Conservation (phyloP, 2,113 vertebrate genomes). For the Trogon surrucura region DNA sequence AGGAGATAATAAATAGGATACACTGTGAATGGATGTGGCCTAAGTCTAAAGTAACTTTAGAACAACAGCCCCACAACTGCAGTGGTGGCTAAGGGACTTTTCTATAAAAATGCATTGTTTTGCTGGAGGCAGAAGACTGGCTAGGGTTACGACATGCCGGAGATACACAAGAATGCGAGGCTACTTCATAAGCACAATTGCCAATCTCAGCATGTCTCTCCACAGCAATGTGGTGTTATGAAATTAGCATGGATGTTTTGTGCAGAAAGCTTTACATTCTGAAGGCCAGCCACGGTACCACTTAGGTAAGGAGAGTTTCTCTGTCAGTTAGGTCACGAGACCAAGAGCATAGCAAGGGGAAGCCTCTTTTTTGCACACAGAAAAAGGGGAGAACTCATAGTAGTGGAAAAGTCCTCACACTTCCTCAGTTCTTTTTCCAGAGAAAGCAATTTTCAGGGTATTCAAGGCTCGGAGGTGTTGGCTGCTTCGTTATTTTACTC, state of each 20-base stretch:
- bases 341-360: neutral
- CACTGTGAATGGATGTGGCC: neutral
- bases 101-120: neutral
- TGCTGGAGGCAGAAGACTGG: neutral
- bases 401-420: neutral
- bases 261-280: neutral
- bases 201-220: neutral
- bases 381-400: neutral
- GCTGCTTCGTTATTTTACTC: neutral
- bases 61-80: slow-evolving; percentile 32
- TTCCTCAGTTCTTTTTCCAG: neutral
- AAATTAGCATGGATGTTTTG: neutral
- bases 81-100: neutral
- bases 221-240: neutral
- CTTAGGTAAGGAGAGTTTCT: neutral
- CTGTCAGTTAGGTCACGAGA: neutral
- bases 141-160: neutral
- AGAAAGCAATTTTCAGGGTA: neutral
- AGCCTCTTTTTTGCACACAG: neutral
- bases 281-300: neutral
- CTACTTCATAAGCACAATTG: neutral
- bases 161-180: slow-evolving; percentile 6
- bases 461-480: neutral
- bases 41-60: slow-evolving; percentile 10
- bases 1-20: neutral